Evolutionary conservation across 1,140 invertebrate species (phyloP).

Genomic region (Copidosoma floridanum): DNA sequence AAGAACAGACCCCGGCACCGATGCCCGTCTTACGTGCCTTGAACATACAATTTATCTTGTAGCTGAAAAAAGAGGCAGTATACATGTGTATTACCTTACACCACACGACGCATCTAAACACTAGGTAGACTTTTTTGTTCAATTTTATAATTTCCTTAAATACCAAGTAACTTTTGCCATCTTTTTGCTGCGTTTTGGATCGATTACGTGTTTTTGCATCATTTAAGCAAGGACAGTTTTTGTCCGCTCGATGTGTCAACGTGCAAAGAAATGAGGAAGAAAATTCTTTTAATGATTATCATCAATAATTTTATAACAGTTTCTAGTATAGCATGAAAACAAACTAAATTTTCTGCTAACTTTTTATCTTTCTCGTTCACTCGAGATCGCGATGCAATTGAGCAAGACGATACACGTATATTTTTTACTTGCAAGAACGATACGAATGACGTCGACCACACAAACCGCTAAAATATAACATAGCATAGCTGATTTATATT

Average conservation of each 20-base stretch:
- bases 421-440: neutral
- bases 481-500: neutral
- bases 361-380: conserved; percentile 16
- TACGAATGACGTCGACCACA: neutral
- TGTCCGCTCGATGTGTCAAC: conserved; percentile 40
- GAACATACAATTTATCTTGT: conserved; percentile 15
- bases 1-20: conserved; percentile 24
- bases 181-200: conserved; percentile 14
- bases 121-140: conserved; percentile 11
- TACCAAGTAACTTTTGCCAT: conserved; percentile 15
- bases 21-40: conserved; percentile 17
- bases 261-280: conserved; percentile 40
- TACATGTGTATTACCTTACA: too few species aligned
- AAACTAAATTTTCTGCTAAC: conserved; percentile 22
- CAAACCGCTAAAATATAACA: neutral
- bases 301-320: conserved; percentile 22
- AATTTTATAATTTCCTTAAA: too few species aligned
- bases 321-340: conserved; percentile 30
- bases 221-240: conserved; percentile 21
- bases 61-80: conserved; percentile 7
- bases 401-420: neutral
- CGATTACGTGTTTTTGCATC: conserved; percentile 18
- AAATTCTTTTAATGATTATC: conserved; percentile 30
- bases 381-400: neutral
- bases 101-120: conserved; percentile 2